Conservation (phyloP, 2,113 vertebrate genomes). For the Sprattus sprattus region DNA sequence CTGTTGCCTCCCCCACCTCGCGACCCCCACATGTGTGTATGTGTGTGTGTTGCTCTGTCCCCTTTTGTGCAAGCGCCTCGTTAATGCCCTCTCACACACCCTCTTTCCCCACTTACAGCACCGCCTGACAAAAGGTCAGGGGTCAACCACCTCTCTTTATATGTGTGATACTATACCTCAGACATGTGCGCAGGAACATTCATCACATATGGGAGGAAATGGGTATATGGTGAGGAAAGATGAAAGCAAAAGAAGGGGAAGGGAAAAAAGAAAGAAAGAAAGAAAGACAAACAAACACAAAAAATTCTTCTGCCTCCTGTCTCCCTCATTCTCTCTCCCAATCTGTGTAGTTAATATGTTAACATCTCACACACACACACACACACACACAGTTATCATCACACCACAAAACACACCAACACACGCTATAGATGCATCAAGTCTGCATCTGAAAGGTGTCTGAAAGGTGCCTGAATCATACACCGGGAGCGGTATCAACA, state of each 20-base stretch:
- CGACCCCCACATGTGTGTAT: not conserved
- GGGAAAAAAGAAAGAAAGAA: not conserved
- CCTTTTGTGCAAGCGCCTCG: not conserved
- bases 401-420: not conserved
- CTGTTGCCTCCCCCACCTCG: constrained; percentile 10
- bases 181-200: not conserved
- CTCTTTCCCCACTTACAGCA: not conserved
- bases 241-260: not conserved
- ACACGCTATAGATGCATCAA: no score
- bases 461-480: not conserved
- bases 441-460: no score
- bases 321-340: no score
- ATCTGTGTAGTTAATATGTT: no score
- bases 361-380: constrained; percentile 8
- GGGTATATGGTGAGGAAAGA: no score
- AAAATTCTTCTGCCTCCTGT: not conserved
- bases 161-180: not conserved
- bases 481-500: not conserved
- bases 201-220: not conserved
- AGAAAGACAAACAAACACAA: not conserved
- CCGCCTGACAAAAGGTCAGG: not conserved
- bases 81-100: constrained; percentile 11
- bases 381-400: not conserved
- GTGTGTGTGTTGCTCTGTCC: not conserved
- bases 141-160: not conserved